A percentile compares a stretch with the other conserved stretches of the same genome.
Conservation (phyloP, 1,140 invertebrate genomes). For the Pissodes strobi region DNA sequence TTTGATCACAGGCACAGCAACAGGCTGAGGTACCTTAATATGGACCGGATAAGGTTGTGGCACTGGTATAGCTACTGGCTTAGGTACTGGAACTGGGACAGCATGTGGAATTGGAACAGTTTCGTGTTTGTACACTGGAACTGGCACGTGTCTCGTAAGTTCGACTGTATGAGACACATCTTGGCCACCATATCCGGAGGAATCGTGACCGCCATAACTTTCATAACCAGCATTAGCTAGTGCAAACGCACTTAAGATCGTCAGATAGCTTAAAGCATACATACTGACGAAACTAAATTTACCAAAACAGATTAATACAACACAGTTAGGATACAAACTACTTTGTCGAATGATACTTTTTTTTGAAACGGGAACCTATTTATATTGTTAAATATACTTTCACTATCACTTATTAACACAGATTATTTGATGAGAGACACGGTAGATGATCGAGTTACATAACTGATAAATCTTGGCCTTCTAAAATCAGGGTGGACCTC, state of each 20-base stretch:
- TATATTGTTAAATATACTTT: slow-evolving; percentile 10
- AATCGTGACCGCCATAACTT: slow-evolving; percentile 47
- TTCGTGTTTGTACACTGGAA: slow-evolving; percentile 71
- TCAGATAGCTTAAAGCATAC: no score
- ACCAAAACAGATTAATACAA: no score
- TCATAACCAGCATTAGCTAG: slow-evolving; percentile 46
- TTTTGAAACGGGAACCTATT: neutral
- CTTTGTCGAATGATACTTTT: neutral
- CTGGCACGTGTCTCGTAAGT: slow-evolving; percentile 67
- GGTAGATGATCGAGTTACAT: neutral
- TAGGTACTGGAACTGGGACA: slow-evolving; percentile 69
- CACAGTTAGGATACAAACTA: neutral
- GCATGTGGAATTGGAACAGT: slow-evolving; percentile 69
- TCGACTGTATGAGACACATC: slow-evolving; percentile 67
- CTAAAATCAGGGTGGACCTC: no score
- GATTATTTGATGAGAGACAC: neutral
- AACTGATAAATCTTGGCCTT: neutral
- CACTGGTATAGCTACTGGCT: slow-evolving; percentile 70
- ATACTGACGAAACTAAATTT: no score
- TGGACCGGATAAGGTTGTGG: slow-evolving; percentile 75
- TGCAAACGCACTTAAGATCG: no score
- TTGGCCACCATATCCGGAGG: no score
- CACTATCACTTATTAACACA: neutral
- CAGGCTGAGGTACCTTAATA: slow-evolving; percentile 71
- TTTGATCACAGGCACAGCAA: slow-evolving; percentile 72